These are phyloP conservation scores for Neodiprion virginianus DNA, from an alignment of 1,140 invertebrate species.

Conservation along the genomic window DNA sequence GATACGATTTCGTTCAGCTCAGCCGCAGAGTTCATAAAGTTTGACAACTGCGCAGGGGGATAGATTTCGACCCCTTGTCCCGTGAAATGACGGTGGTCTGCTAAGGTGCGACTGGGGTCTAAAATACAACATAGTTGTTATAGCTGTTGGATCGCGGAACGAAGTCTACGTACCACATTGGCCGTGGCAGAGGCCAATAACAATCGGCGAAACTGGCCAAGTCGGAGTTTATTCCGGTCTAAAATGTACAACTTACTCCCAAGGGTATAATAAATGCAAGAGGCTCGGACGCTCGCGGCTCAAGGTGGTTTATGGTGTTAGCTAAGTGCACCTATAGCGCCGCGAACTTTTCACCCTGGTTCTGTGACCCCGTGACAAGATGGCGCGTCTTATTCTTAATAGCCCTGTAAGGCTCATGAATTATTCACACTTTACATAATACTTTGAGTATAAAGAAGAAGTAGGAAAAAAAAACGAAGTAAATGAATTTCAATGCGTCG, in stretches of 20 bases:
- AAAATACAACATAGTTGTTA: neutral
- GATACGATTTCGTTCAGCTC: too few relatives aligned
- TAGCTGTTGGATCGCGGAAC: neutral
- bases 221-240: neutral
- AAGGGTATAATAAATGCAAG: neutral
- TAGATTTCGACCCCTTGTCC: neutral
- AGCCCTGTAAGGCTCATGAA: neutral
- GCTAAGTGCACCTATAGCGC: neutral
- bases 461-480: neutral
- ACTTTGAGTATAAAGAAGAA: neutral
- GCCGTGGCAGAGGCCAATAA: neutral
- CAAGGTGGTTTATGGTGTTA: too few relatives aligned
- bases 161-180: neutral
- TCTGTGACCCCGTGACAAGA: neutral
- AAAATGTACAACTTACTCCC: neutral
- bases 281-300: neutral
- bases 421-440: neutral
- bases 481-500: neutral
- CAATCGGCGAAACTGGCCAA: neutral
- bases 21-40: too few relatives aligned
- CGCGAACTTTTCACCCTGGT: conserved; percentile 1
- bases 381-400: neutral
- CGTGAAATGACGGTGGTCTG: neutral
- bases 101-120: neutral
- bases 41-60: neutral